Base-by-base conservation (phyloP, 1,140 invertebrate species). In the Laupala kohalensis region DNA sequence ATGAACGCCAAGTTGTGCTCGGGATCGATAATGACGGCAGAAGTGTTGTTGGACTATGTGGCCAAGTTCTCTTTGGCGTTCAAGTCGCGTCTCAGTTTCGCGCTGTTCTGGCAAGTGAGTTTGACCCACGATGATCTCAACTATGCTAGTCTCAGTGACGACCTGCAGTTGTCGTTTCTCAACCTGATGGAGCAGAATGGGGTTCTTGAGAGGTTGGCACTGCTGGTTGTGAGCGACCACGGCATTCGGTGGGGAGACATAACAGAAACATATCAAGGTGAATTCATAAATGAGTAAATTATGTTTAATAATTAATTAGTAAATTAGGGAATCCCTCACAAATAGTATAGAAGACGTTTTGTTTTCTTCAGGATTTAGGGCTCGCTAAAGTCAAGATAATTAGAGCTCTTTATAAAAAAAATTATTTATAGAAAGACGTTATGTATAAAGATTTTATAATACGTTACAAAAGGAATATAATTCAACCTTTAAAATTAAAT, bases 211-310 rank as follows among this genome's bases (percentile, higher is more conserved):
- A 79, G 80, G 15, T 88, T 88, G 0, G 78, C 86, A 0, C 69
- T 92, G 0, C 78, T 91, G 15, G 81, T 90, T 23, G 88, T 88
- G 80, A 89, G 88, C 75, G 90, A 92, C 75, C 90, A 92, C 76
- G 90, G 90, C 0, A 85, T 89, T 74, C 78, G 88, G 30, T 90
- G 87, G 81, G 89, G 89, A 15, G 75, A 76, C 0, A 88, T 91
- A 73, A 79, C 88, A 3, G 78, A 85, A 69, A 90, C 89, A 0
- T 85, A 85, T 74, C 83, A 84, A 72, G 84, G 68, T n/a, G n/a
- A n/a, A n/a, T n/a, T n/a, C n/a, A n/a, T n/a, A n/a, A n/a, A n/a
- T n/a, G n/a, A n/a, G n/a, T n/a, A n/a, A n/a, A n/a, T n/a, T n/a
- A n/a, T n/a, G n/a, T n/a, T n/a, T n/a, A n/a, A n/a, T n/a, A n/a